Base-by-base conservation (phyloP, 2,888 invertebrate genomes). In the Eumacrocentrus americanus region DNA sequence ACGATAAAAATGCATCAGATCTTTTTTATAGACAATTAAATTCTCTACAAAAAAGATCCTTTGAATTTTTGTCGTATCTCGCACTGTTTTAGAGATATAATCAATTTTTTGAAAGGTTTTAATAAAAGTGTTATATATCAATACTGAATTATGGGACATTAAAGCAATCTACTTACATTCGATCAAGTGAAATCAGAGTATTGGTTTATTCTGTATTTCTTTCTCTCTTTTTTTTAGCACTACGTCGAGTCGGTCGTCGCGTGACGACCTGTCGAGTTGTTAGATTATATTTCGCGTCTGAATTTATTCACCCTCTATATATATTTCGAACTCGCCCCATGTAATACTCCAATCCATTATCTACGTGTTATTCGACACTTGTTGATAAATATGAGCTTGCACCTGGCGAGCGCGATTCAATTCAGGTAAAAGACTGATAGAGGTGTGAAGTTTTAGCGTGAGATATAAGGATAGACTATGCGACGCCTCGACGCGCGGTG, bases 371-470 rank as follows among this genome's bases (percentile, higher is more conserved):
- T 67, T 66, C 9, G 22, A 23, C 68, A 73, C 74, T 74, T 73
- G 72, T 74, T 71, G 74, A 74, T 70, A 67, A 72, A 67, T 65
- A 67, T 70, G 68, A 70, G 63, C 65, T 50, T 61, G 53, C 55
- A 54, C 34, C 55, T 40, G 50, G n/a, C 12, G 20, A 48, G 14
- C 29, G 11, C 14, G 18, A 16, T 18, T 9, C 29, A 3, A 34
- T 5, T 3, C 18, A 34, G 12, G 6, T 23, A 11, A 2, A 48
- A 1, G 12, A 18, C 5, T 37, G 14, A 38, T 14, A 18, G n/a
- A 22, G 20, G 7, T 29, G 29, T 29, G 4, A 29, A 29, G 9
- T 29, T 29, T 29, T 29, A 29, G 29, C 29, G 9, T 9, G 5
- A 29, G 29, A 29, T 9, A 29, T 29, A 29, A 29, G n/a, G n/a